Base-by-base conservation (phyloP, 23 tunicate genomes). In the Ascidia mentula region DNA sequence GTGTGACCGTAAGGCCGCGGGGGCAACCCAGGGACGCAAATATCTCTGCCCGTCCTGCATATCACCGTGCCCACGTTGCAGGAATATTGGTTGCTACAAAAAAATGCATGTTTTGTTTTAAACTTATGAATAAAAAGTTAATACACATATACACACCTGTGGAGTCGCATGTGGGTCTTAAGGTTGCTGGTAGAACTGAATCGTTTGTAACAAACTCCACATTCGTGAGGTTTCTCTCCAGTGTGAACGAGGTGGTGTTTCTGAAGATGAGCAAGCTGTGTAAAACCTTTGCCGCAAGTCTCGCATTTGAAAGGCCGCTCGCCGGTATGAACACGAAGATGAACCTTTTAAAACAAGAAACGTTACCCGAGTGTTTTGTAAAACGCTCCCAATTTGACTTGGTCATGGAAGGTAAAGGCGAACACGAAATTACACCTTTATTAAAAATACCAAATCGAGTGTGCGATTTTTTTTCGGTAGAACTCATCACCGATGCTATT, bases 221-320 rank as follows among this genome's bases (percentile, higher is more conserved):
- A 96, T 79, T 89, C 82, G 83, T 92, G 90, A 0, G 99, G 99
- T 75, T 91, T 91, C 60, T 96, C 97, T 13, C 99, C 99, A 22
- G 99, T 96, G 79, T 96, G 99, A 28, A 89, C 95, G 2, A 88
- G 79, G 72, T 91, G 76, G 82, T 96, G 99, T 82, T 96, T 96
- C 71, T 91, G 94, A 18, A 96, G 82, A 73, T 96, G 99, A 38
- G 99, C 99, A 34, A 88, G 77, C 46, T 96, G 99, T 32, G 99
- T 88, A 81, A 96, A 96, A 35, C 88, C 92, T 77, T 96, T 96
- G 33, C 74, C 46, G 73, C 99, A 96, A 12, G 86, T 87, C n/a
- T 79, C 85, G 73, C 99, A 96, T 59, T 84, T 77, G 79, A 91
- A 96, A 24, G 99, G 99, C n/a, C 99, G 84, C 40, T 96, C 99